Evolutionary conservation across 2,797 vertebrate genomes (phyloP).

Genomic region (Rachycentron canadum): DNA sequence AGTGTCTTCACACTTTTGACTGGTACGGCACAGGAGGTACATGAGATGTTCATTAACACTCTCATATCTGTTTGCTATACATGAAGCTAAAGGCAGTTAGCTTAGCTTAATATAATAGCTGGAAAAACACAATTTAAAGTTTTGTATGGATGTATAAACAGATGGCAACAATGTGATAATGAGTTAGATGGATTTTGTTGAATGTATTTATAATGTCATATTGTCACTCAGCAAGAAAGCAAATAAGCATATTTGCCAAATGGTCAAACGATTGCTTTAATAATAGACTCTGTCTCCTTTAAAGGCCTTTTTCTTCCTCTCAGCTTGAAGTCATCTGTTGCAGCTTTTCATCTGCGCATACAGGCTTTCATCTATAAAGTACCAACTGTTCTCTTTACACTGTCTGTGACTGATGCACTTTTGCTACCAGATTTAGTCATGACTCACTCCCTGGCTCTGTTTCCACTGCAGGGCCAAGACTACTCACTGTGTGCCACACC

Average conservation of each 20-base stretch:
- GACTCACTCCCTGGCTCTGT: constrained; percentile 6
- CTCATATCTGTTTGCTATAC: not conserved
- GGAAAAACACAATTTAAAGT: not conserved
- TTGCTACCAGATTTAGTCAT: not conserved
- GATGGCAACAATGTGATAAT: not conserved
- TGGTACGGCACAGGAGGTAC: not conserved
- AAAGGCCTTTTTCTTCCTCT: not conserved
- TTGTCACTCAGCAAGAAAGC: not conserved
- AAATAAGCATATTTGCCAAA: not conserved
- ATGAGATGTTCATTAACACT: not conserved
- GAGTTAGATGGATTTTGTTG: not conserved
- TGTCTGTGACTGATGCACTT: constrained; percentile 6
- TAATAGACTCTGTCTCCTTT: not conserved
- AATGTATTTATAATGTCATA: not conserved
- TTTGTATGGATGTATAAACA: not conserved
- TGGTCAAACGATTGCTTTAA: not conserved
- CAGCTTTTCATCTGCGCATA: constrained; percentile 6
- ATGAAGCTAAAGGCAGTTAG: not conserved
- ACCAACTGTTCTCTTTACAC: not conserved
- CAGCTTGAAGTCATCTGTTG: not conserved
- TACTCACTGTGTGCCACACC: not conserved
- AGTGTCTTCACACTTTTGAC: too few species aligned
- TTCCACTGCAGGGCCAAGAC: not conserved
- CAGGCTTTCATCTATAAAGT: not conserved
- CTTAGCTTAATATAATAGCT: not conserved